These are phyloP conservation scores for Mesembrinibis cayennensis DNA, from an alignment of 2,113 vertebrate species.

Conservation along the genomic window DNA sequence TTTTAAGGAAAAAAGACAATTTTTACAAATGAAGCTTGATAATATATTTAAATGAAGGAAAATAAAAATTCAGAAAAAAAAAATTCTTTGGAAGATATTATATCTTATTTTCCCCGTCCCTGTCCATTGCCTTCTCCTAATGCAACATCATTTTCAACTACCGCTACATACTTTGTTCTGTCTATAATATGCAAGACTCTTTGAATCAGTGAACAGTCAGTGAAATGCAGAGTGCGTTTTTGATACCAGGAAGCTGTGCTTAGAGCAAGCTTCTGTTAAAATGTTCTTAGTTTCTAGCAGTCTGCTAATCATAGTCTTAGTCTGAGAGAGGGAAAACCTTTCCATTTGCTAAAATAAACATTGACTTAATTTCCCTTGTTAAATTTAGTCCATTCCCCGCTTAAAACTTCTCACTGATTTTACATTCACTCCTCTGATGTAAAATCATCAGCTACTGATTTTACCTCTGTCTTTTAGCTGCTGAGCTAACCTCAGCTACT, in stretches of 20 bases:
- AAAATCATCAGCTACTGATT: slow-evolving; percentile 69
- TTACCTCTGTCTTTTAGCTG: slow-evolving; percentile 66
- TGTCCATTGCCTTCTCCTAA: rapidly evolving
- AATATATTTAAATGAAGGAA: neutral
- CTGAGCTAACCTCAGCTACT: slow-evolving; percentile 27
- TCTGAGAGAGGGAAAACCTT: neutral
- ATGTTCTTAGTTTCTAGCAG: neutral
- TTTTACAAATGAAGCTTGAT: neutral
- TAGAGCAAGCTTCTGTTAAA: neutral
- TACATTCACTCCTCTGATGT: slow-evolving; percentile 46
- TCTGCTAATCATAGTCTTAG: neutral
- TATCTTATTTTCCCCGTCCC: neutral
- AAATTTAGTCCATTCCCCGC: slow-evolving; percentile 37
- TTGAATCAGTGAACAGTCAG: neutral
- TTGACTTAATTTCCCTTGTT: slow-evolving; percentile 36
- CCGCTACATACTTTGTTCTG: neutral
- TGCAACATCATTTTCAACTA: neutral
- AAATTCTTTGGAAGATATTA: neutral
- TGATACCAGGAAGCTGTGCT: neutral
- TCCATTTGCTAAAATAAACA: slow-evolving; percentile 8
- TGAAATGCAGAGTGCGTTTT: neutral
- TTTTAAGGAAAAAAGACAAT: too few relatives aligned
- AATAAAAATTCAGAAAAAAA: neutral
- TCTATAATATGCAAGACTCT: neutral
- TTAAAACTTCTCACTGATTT: slow-evolving; percentile 70